phyloP scores from a whole-genome alignment of 2,797 vertebrate species.

The Sebastes melanostomus region DNA sequence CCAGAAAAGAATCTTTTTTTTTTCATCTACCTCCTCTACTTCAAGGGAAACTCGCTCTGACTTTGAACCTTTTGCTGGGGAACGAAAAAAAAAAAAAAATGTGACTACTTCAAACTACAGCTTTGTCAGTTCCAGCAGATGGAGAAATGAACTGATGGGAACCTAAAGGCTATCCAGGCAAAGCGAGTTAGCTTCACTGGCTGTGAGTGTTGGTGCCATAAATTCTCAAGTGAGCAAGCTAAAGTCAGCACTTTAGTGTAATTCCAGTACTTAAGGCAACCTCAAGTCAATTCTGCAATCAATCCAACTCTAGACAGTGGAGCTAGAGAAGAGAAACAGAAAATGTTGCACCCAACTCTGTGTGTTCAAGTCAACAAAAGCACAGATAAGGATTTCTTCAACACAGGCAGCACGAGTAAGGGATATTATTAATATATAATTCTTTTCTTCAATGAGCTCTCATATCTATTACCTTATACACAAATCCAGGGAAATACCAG shows the following conservation, averaged over 20 bases:
- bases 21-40: not conserved
- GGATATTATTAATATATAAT: no score
- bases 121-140: conserved; percentile 19
- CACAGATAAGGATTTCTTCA: conserved; percentile 8
- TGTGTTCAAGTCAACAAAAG: not conserved
- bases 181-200: conserved; percentile 9
- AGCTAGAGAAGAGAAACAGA: not conserved
- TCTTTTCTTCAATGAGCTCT: not conserved
- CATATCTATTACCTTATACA: not conserved
- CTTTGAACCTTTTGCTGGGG: not conserved
- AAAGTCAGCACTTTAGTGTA: conserved; percentile 51
- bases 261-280: conserved; percentile 43
- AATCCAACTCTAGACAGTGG: conserved; percentile 26
- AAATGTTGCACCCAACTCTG: conserved; percentile 10
- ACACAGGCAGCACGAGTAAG: not conserved
- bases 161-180: conserved; percentile 17
- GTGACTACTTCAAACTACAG: conserved; percentile 8
- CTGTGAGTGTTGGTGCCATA: conserved; percentile 25
- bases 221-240: conserved; percentile 38
- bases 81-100: not conserved
- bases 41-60: not conserved
- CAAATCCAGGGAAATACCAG: not conserved
- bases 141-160: conserved; percentile 10
- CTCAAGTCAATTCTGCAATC: conserved; percentile 47
- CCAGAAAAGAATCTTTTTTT: not conserved